Conservation (phyloP, 2,797 vertebrate species). For the Cyprinella venusta region DNA sequence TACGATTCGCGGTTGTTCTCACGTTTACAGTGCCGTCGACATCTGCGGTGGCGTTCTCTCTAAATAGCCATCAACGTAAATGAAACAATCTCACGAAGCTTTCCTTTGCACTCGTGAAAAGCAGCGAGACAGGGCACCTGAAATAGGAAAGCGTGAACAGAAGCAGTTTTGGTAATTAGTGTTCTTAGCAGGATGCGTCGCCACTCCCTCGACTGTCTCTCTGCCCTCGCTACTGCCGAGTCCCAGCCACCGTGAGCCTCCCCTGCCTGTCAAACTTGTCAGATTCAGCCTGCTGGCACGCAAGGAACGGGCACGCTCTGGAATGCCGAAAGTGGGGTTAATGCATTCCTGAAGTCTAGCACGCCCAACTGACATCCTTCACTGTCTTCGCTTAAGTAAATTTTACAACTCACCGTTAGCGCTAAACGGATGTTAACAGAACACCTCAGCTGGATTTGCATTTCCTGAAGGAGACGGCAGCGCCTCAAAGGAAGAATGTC, state of each 20-base stretch:
- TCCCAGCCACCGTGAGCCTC: constrained; percentile 65
- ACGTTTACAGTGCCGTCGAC: background rate
- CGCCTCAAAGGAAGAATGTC: background rate
- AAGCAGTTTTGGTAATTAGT: constrained; percentile 79
- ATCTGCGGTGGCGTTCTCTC: background rate
- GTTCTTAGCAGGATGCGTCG: constrained; percentile 67
- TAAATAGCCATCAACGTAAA: constrained; percentile 45
- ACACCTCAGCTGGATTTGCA: background rate
- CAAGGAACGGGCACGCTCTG: background rate
- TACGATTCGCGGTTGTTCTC: background rate
- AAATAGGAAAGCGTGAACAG: constrained; percentile 61
- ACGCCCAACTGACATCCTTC: constrained; percentile 2
- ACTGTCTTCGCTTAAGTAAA: constrained; percentile 22
- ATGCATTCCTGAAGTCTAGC: constrained; percentile 6
- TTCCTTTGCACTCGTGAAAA: background rate
- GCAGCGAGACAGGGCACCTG: background rate
- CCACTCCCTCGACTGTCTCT: constrained; percentile 70
- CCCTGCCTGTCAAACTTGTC: constrained; percentile 78
- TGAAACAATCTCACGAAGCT: constrained; percentile 53
- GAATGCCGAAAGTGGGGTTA: constrained; percentile 25
- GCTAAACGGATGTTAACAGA: constrained; percentile 29
- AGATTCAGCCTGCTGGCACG: constrained; percentile 65
- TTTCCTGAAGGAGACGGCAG: constrained; percentile 13
- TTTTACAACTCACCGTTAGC: background rate
- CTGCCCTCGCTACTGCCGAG: constrained; percentile 62